A percentile compares a stretch with the other conserved stretches of the same genome.
Evolutionary conservation across 92 coral and sea anemone species (phyloP).

Genomic region (Porites evermanni): DNA sequence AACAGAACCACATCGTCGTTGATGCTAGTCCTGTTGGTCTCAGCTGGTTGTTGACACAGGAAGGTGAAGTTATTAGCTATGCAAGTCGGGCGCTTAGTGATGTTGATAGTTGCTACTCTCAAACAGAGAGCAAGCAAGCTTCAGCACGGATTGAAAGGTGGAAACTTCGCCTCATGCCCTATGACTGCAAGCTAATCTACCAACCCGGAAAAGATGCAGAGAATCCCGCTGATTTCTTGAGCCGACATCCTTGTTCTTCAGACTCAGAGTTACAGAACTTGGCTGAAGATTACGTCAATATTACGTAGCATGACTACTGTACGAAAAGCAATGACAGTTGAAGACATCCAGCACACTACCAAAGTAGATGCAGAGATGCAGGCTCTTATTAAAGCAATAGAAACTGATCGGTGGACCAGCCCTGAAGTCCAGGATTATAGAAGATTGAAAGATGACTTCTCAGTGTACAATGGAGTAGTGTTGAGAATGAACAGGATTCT

Average conservation of each 20-base stretch:
- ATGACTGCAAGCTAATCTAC: conserved; percentile 51
- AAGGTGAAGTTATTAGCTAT: conserved; percentile 65
- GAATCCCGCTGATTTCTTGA: not conserved
- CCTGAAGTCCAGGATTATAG: no score
- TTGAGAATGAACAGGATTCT: no score
- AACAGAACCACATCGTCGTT: no score
- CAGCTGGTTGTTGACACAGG: conserved; percentile 44
- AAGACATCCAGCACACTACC: not conserved
- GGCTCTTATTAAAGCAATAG: no score
- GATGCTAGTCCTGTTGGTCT: no score
- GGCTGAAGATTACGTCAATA: no score
- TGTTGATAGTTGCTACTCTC: not conserved
- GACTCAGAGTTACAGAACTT: no score
- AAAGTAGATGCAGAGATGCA: no score
- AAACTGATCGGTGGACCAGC: no score
- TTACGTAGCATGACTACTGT: not conserved
- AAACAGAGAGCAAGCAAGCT: conserved; percentile 62
- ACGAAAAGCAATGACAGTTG: not conserved
- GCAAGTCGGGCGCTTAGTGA: conserved; percentile 31
- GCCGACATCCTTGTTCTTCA: not conserved
- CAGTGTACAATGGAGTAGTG: no score
- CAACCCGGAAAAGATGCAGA: conserved; percentile 8
- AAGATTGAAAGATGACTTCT: no score
- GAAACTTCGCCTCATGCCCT: conserved; percentile 71
- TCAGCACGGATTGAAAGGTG: conserved; percentile 65